Evolutionary conservation across 2,888 invertebrate species (phyloP), one percentile per base, ranked within the genome.

Genomic region (Lithophane leautieri): DNA sequence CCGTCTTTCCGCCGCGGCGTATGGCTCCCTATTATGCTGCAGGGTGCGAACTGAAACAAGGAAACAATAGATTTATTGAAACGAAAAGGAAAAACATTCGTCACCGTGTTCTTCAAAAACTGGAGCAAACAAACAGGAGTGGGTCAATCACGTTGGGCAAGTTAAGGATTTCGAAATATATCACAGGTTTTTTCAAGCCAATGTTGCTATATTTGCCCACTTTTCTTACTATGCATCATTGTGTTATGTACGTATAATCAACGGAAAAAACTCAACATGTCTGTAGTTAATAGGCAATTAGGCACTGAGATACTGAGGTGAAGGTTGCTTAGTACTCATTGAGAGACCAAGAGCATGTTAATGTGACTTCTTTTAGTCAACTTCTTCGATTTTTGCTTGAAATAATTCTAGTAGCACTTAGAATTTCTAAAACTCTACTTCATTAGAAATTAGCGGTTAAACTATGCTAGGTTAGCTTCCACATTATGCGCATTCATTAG

Each of bases 21-120:
- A 96, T 96, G 96, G 95, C 96, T 96, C 95, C 96, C 96, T 96
- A 96, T 96, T 94, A 96, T 96, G 95, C 93, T 94, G 95, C 95
- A 95, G 95, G 95, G 94, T 95, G 94, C 95, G 94, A 96, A 94
- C 96, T 96, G 93, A 54, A 94, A 94, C 89, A 86, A 92, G 89
- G 75, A 77, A 89, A 91, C 19, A 89, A 85, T 75, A 81, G 68
- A 73, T 76, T 81, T 79, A 88, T 75, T 85, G 72, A 70, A 70
- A 82, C 63, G 74, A 78, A 86, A 82, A 85, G 86, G 84, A 77
- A 85, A 82, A 81, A 76, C 70, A 83, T 74, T 78, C 63, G 63
- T 76, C 66, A 62, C 52, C 60, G 67, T 72, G 28, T 65, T 73
- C 61, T 34, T 74, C 67, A 73, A 78, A 82, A 81, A 78, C 79